Evolutionary conservation across 2,797 vertebrate species (phyloP), one percentile per base, ranked within the genome.

Genomic region (Sphaeramia orbicularis): DNA sequence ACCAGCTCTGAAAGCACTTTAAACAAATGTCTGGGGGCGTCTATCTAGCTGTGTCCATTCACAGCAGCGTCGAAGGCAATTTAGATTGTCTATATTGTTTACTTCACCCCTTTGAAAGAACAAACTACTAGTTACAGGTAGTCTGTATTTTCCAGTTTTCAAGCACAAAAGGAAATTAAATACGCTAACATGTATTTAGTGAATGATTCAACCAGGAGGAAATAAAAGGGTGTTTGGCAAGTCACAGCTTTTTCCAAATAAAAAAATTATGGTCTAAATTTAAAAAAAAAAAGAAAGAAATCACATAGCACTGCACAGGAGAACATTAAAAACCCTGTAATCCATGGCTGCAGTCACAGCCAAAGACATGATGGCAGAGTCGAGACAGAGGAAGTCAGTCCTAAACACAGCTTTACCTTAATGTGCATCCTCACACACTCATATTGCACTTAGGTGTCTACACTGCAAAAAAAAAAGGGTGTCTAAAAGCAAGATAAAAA

Each of bases 381-480:
- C 30, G 7, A 32, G 30, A 32, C 30, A 54, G 37, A 71, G 38
- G 27, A 71, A 65, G 43, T 43, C 32, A 38, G 45, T 41, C 45
- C 9, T 30, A 12, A 59, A 71, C 47, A 70, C 36, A 62, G 32
- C 52, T 11, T 64, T 19, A 43, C 45, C 41, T 64, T 35, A 51
- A 41, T 18, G 41, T 30, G 15, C 37, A 71, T 9, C 37, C 30
- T 53, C 16, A 52, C 41, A 16, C 49, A 68, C 24, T 41, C 35
- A 78, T 84, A 84, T 87, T 85, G 86, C 84, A 86, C 83, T 70
- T 78, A 64, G 48, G 47, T 55, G 55, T 63, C 15, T 42, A 41
- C 38, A 50, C 43, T 38, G 15, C 42, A 15, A 24, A n/a, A n/a
- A n/a, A 16, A 35, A 4, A 16, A n/a, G n/a, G n/a, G n/a, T n/a